Evolutionary conservation across 2,113 vertebrate genomes (phyloP), one percentile per base, ranked within the genome.

Genomic region (Saccopteryx bilineata): DNA sequence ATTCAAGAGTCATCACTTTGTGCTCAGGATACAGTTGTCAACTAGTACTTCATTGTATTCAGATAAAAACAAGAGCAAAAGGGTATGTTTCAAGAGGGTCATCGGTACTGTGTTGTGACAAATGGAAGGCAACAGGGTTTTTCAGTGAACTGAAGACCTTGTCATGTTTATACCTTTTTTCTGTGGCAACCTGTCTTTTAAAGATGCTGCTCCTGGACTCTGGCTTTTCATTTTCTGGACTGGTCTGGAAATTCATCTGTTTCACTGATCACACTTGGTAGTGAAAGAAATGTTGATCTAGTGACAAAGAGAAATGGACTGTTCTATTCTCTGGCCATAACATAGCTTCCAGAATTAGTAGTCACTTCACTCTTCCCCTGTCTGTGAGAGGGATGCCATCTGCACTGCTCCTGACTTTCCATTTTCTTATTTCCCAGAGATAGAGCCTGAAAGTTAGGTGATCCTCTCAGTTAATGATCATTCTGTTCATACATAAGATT

Each of bases 191-290:
- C 18, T 78, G 12, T 33, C 33, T 90, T 72, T 52, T 71, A 68
- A 91, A 93, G 54, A 76, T 56, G 5, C 68, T 83, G 48, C 21
- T n/a, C 56, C 87, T 88, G 91, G 95, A 90, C 78, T 72, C 95
- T 86, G 63, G 13, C 52, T 91, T 96, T 95, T 96, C 23, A 65
- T 95, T 91, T 93, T 69, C 58, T 91, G 61, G 9, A 33, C 24
- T 33, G 33, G 46, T 65, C 39, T 65, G 46, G 71, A 58, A 48
- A 93, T 95, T 97, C 68, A 87, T 84, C 52, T 81, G 18, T 78
- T 90, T 93, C 31, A 78, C 11, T 84, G 81, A 78, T 96, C 81
- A 79, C 31, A 94, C 28, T 26, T 54, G n/a, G 9, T 66, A 52
- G 61, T 84, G 28, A 68, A 91, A 95, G 54, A 94, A 85, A 61